Percentiles rank a stretch among this genome's conserved stretches.
These are phyloP conservation scores for Holacanthella duospinosa DNA, from an alignment of 2,888 invertebrate genomes.

Conservation along the genomic window DNA sequence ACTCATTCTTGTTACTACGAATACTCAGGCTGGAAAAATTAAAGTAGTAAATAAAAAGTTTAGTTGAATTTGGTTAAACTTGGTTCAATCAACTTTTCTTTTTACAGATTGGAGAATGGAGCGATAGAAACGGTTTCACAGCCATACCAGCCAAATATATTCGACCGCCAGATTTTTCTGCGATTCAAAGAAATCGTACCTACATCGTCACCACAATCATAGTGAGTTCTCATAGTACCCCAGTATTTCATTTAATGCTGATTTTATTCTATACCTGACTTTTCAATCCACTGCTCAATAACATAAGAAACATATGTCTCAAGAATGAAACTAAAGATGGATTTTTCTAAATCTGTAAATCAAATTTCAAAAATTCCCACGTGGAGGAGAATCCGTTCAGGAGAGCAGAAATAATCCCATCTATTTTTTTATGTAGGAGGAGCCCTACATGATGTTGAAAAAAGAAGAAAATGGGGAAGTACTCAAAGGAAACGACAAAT, in stretches of 20 bases:
- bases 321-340: too few relatives aligned
- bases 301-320: too few relatives aligned
- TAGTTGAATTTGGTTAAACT: too few relatives aligned
- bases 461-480: slow-evolving; percentile 54
- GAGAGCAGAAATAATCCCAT: not conserved
- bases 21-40: too few relatives aligned
- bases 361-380: too few relatives aligned
- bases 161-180: slow-evolving; percentile 33
- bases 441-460: slow-evolving; percentile 74
- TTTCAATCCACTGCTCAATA: too few relatives aligned
- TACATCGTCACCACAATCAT: slow-evolving; percentile 77
- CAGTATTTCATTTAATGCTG: not conserved
- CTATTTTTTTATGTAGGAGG: slow-evolving; percentile 50
- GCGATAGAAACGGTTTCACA: slow-evolving; percentile 32
- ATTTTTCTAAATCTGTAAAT: too few relatives aligned
- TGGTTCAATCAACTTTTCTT: not conserved
- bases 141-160: slow-evolving; percentile 36
- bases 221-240: slow-evolving; percentile 44
- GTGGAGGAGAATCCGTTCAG: too few relatives aligned
- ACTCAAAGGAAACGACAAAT: slow-evolving; percentile 60
- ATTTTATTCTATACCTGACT: not conserved
- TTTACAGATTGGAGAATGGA: slow-evolving; percentile 37
- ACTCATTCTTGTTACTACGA: too few relatives aligned
- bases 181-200: slow-evolving; percentile 54
- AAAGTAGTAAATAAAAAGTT: too few relatives aligned